Conservation (phyloP, 2,113 vertebrate genomes). For the Notechis scutatus region DNA sequence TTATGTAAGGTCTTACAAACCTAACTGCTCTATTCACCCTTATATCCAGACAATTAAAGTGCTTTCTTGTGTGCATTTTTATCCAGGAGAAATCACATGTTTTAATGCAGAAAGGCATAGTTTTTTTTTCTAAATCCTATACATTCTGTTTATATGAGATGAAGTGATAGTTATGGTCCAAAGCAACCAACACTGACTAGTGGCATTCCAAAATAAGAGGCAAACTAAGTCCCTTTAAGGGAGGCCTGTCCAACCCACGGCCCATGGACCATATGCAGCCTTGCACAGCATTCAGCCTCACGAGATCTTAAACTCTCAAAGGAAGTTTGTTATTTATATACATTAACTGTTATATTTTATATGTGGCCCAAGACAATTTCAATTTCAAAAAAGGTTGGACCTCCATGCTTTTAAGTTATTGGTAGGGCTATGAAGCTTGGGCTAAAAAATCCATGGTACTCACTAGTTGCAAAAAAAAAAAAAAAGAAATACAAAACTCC, state of each 20-base stretch:
- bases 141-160: constrained; percentile 44
- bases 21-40: constrained; percentile 12
- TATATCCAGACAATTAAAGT: constrained; percentile 60
- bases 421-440: neutral
- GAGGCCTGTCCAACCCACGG: neutral
- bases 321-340: neutral
- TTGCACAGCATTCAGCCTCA: neutral
- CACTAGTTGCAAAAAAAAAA: neutral
- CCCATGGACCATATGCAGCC: neutral
- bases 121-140: neutral
- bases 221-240: neutral
- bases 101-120: constrained; percentile 23
- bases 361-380: neutral
- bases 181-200: constrained; percentile 24
- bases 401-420: neutral
- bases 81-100: constrained; percentile 20
- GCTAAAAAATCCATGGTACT: neutral
- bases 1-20: constrained; percentile 48
- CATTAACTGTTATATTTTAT: neutral
- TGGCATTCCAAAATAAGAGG: constrained; percentile 15
- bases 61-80: constrained; percentile 63
- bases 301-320: neutral
- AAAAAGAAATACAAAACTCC: neutral
- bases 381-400: neutral
- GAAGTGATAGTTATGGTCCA: constrained; percentile 53